A percentile compares a stretch with the other conserved stretches of the same genome.
Conservation (phyloP, 2,113 vertebrate species). For the Hucho hucho region DNA sequence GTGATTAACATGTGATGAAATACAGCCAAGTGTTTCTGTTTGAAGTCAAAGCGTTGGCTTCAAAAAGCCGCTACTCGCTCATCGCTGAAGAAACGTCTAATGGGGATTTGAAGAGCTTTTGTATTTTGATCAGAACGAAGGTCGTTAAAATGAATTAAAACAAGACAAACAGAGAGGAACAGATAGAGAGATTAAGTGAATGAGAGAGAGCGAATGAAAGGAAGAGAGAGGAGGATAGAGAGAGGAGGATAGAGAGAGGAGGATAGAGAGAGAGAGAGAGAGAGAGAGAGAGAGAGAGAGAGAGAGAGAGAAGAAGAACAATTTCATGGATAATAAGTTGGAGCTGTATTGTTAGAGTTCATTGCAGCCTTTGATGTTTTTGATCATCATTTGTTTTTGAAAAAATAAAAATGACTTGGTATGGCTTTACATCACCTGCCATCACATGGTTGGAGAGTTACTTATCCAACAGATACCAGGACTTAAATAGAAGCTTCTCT, state of each 20-base stretch:
- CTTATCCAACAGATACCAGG: too few relatives aligned
- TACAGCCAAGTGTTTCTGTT: slow-evolving; percentile 34
- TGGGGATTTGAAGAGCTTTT: slow-evolving; percentile 61
- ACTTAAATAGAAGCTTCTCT: too few relatives aligned
- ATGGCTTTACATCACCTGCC: too few relatives aligned
- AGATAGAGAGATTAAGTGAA: not conserved
- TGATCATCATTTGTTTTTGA: too few relatives aligned
- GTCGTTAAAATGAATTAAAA: slow-evolving; percentile 39
- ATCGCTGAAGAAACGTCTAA: slow-evolving; percentile 28
- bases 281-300: not conserved
- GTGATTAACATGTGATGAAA: slow-evolving; percentile 61
- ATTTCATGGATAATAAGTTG: too few relatives aligned
- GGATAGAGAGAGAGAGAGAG: not conserved
- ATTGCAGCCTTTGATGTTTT: too few relatives aligned
- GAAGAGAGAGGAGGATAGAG: not conserved
- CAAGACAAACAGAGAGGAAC: not conserved
- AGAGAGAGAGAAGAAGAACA: slow-evolving; percentile 5
- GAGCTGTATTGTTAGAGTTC: too few relatives aligned
- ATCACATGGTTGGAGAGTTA: too few relatives aligned
- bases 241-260: too few relatives aligned
- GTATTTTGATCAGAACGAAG: slow-evolving; percentile 61
- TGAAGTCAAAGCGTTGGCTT: slow-evolving; percentile 43
- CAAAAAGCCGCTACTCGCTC: slow-evolving; percentile 22
- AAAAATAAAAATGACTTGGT: too few relatives aligned
- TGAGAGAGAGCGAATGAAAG: too few relatives aligned